Percentiles rank a stretch among this genome's conserved stretches.
These are phyloP conservation scores for Megaustenia siamemsis DNA, from an alignment of 2,888 invertebrate genomes.

Conservation along the genomic window DNA sequence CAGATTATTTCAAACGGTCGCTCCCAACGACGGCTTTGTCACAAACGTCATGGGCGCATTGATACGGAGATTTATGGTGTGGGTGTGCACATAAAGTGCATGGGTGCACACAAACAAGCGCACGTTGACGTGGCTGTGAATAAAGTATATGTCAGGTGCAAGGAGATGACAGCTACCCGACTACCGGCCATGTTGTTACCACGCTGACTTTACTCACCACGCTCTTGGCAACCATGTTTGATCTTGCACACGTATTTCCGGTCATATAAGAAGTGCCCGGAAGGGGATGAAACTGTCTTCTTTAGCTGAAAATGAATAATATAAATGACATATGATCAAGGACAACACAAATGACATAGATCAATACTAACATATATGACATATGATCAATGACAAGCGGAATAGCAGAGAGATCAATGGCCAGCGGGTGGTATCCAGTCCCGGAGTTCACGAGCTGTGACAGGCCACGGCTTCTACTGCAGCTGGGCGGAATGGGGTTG, in stretches of 20 bases:
- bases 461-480: too few relatives aligned
- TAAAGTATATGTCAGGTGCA: too few relatives aligned
- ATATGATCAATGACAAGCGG: not conserved
- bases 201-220: not conserved
- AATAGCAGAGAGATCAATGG: not conserved
- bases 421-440: not conserved
- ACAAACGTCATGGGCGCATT: too few relatives aligned
- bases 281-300: not conserved
- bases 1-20: too few relatives aligned
- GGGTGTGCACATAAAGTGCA: too few relatives aligned
- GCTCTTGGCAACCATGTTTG: conserved; percentile 15
- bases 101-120: too few relatives aligned
- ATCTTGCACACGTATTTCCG: conserved; percentile 29
- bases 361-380: not conserved
- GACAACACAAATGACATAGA: not conserved
- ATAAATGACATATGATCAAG: conserved; percentile 25
- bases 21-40: too few relatives aligned
- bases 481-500: too few relatives aligned
- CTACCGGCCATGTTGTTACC: not conserved
- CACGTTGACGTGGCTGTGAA: too few relatives aligned
- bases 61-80: too few relatives aligned
- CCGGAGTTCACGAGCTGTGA: too few relatives aligned
- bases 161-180: not conserved
- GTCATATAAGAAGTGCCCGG: not conserved
- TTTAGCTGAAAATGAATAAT: conserved; percentile 21